Evolutionary conservation across 2,113 vertebrate genomes (phyloP).

Genomic region (Alligator mississippiensis): DNA sequence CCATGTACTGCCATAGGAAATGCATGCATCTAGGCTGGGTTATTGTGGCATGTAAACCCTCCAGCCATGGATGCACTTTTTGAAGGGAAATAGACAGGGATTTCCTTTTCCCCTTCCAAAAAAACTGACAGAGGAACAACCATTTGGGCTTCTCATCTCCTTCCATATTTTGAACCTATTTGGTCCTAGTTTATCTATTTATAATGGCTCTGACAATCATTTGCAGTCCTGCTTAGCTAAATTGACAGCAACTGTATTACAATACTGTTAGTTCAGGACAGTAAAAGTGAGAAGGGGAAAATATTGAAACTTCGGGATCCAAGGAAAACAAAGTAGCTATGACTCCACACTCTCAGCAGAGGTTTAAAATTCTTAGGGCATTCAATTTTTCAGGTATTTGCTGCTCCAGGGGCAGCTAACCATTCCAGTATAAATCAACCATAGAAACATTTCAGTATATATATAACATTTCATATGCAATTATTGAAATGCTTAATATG

Average conservation of each 20-base stretch:
- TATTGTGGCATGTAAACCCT: no score
- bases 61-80: not conserved
- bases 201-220: constrained; percentile 17
- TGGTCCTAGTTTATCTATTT: not conserved
- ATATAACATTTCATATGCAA: constrained; percentile 72
- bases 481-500: constrained; percentile 78
- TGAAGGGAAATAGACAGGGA: not conserved
- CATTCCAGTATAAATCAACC: constrained; percentile 70
- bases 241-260: constrained; percentile 3
- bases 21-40: not conserved
- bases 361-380: constrained; percentile 61
- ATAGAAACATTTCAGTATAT: constrained; percentile 67
- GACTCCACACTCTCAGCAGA: constrained; percentile 52
- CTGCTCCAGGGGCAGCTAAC: constrained; percentile 66
- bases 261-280: constrained; percentile 20
- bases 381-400: constrained; percentile 70
- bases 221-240: not conserved
- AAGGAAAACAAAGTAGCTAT: constrained; percentile 65
- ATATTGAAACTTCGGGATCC: constrained; percentile 43
- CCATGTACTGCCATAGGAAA: not conserved
- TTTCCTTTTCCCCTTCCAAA: not conserved
- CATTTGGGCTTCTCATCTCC: not conserved
- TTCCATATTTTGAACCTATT: not conserved
- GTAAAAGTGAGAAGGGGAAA: constrained; percentile 38
- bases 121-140: not conserved